Base-by-base conservation (phyloP, 53 echinoderm and acorn worm species). In the Patiria pectinifera region DNA sequence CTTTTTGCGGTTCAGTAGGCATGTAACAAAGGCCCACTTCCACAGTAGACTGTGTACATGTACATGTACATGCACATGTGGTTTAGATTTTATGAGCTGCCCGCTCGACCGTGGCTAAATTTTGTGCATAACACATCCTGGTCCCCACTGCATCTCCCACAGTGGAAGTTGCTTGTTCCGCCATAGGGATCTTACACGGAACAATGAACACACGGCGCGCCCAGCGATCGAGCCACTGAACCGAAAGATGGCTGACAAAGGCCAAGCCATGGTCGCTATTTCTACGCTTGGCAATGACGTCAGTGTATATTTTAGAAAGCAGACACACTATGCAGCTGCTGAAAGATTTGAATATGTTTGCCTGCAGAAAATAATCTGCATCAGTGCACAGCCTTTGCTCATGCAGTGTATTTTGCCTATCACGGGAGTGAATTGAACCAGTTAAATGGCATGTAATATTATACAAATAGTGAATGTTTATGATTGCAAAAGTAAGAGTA, bases 181-280 rank as follows among this genome's bases (percentile, higher is more conserved):
- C 14, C 4, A 15, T 19, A 18, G 21, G 24, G 24, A 24, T n/a
- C 74, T 74, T 5, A 9, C 22, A 24, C 6, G 9, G 74, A 74
- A 74, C 74, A 23, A 74, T 74, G 74, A 14, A 66, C 66, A 66
- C 66, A 66, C 35, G 35, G 66, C 74, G 4, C 4, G 74, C 22
- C 18, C 69, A 69, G 15, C 15, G 14, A 10, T 15, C 69, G 24
- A 74, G 24, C 74, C 24, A 74, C 74, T 74, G 74, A 74, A 74
- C 22, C 74, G 24, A 74, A 23, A 66, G 66, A 66, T 74, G 74
- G 24, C 74, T 74, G 24, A 74, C 74, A 74, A 74, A 74, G 74
- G 10, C 74, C 24, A n/a, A 74, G 15, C 3, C 8, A 18, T 22
- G 15, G 21, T 69, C 8, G 69, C 69, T 69, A 8, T 53, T 53